A percentile compares a stretch with the other conserved stretches of the same genome.
Conservation (phyloP, 2,888 invertebrate species). For the Volucella zonaria region DNA sequence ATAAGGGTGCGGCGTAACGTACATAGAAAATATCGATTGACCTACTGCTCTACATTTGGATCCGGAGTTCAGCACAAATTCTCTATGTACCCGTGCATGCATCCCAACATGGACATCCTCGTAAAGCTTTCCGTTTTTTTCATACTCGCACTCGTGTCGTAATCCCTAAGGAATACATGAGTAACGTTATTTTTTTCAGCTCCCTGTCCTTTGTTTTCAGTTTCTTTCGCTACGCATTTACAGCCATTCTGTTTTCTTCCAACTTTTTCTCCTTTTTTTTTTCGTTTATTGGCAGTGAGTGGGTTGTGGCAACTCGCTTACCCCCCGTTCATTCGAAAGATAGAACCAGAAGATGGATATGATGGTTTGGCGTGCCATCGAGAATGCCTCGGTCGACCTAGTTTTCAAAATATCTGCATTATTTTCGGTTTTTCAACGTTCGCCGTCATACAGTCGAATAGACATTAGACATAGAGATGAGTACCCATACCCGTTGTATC, state of each 20-base stretch:
- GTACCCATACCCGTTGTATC: constrained; percentile 2
- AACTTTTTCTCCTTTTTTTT: neutral
- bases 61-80: constrained; percentile 29
- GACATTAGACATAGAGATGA: too few species aligned
- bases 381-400: constrained; percentile 60
- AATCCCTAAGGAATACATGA: constrained; percentile 58
- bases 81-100: constrained; percentile 19
- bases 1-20: constrained; percentile 69
- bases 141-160: neutral
- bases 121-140: constrained; percentile 23
- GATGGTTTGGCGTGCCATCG: constrained; percentile 62
- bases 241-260: constrained; percentile 8
- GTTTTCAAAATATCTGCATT: constrained; percentile 67
- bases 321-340: neutral
- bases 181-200: constrained; percentile 2
- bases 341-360: neutral
- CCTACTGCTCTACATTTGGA: constrained; percentile 64
- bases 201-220: constrained; percentile 17
- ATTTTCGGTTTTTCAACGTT: constrained; percentile 42
- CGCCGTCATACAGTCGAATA: too few species aligned
- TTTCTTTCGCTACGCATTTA: constrained; percentile 30
- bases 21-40: constrained; percentile 72
- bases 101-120: constrained; percentile 24
- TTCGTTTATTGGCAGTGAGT: constrained; percentile 41
- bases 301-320: constrained; percentile 44